Base-by-base conservation (phyloP, 1,140 invertebrate species). In the Sarcophaga peregrina region DNA sequence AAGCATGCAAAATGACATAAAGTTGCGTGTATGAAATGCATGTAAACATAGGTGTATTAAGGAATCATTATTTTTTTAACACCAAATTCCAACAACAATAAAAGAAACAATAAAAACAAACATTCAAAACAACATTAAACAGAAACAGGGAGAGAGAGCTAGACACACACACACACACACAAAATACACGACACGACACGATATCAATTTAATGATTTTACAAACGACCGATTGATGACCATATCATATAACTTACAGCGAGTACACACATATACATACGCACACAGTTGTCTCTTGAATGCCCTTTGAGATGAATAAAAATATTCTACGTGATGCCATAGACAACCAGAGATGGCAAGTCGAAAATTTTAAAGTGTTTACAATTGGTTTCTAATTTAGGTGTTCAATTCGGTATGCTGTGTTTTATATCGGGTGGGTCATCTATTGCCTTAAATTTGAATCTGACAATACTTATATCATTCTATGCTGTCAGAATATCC, bases 161-260 rank as follows among this genome's bases (percentile, higher is more conserved):
- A 47, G 47, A 13, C 48, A 47, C 45, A 47, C 13, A 9, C 45
- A 78, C 50, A 78, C 20, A 37, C n/a, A 37, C 25, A 37, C 25
- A 37, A 10, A 78, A 25, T 47, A 52, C 17, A 78, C 50, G 47
- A 78, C 83, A 54, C 83, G 68, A 83, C 83, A 80, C 81, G 83
- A 83, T 83, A 83, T 83, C 83, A 83, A 83, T 83, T 83, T 83
- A 83, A 83, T 83, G 83, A 80, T 83, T 83, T 81, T 81, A 83
- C 83, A 83, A 83, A 83, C 80, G 83, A 83, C 78, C 83, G 83
- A 83, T 83, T 83, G 83, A 83, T 83, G 83, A 83, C 47, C 83
- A 58, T 83, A 83, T 83, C 83, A 81, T 74, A 75, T 83, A 80
- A 81, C 83, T 83, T 50, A 68, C 25, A 48, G 75, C 10, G 10